Conservation (phyloP, 2,888 invertebrate genomes). For the Ctena decussata region DNA sequence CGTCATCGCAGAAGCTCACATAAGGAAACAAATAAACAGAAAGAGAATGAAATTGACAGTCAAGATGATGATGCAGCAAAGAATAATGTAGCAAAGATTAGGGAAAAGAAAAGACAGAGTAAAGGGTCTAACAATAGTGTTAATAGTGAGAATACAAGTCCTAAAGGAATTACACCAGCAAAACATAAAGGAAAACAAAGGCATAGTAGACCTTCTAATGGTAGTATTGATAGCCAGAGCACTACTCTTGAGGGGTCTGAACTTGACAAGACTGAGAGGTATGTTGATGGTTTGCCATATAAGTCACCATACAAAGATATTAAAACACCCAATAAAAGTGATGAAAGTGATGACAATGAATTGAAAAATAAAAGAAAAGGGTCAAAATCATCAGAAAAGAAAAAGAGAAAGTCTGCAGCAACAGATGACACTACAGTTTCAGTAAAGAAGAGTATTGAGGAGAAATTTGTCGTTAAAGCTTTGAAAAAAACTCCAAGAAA, state of each 20-base stretch:
- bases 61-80: background rate
- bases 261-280: constrained; percentile 24
- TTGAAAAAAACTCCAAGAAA: constrained; percentile 1
- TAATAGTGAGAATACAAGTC: background rate
- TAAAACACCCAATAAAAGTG: background rate
- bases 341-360: background rate
- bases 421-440: background rate
- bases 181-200: background rate
- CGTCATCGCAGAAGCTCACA: background rate
- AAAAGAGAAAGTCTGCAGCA: background rate
- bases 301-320: background rate
- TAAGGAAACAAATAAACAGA: background rate
- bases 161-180: no score
- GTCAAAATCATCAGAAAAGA: background rate
- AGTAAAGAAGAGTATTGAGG: background rate
- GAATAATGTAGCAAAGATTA: no score
- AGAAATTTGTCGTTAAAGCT: background rate
- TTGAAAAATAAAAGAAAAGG: background rate
- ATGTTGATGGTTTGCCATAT: background rate
- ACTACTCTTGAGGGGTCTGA: background rate
- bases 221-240: background rate
- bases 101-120: background rate
- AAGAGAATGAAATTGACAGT: background rate
- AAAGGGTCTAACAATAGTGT: background rate
- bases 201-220: background rate